Base-by-base conservation (phyloP, 2,797 vertebrate genomes). In the Gambusia yucatana region DNA sequence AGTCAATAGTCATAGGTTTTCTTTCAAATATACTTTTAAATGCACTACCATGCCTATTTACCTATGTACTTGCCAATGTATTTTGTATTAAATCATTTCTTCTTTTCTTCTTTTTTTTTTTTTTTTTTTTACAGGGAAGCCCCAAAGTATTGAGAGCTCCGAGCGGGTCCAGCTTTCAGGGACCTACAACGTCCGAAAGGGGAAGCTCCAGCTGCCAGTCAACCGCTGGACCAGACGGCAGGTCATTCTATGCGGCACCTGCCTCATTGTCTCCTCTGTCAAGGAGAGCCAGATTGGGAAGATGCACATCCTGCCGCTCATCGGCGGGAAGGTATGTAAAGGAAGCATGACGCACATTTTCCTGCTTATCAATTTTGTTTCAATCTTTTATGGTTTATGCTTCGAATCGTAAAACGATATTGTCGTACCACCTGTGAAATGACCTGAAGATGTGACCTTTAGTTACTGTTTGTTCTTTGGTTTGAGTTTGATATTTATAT, bases 261-360 rank as follows among this genome's bases (percentile, higher is more conserved):
- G 98, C 92, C 96, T 99, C 84, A 99, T 99, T 84, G 98, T 99
- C 43, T 99, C 98, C 67, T 99, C 98, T 0, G 96, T 99, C 82
- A 99, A 99, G 91, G 97, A 99, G 90, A 98, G 98, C 93, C 95
- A 97, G 90, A 96, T 96, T 0, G 98, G 98, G 76, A 99, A 99
- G 95, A 99, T 99, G 98, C 98, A 99, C 82, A 97, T 99, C 83
- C 96, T 99, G 86, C 98, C 98, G 39, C 96, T 99, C 77, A 98
- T 99, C 77, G 98, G 98, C 74, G 98, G 98, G 89, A 99, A 99
- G 95, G 98, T 98, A 96, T 85, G 96, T 89, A n/a, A 30, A 39
- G 70, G 13, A 72, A 46, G 33, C 63, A 7, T 0, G 7, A 46
- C 79, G 63, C 52, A 28, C 67, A 41, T 80, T 57, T 57, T 28